Evolutionary conservation across 2,888 invertebrate species (phyloP).

Genomic region (Erpobdella octoculata): DNA sequence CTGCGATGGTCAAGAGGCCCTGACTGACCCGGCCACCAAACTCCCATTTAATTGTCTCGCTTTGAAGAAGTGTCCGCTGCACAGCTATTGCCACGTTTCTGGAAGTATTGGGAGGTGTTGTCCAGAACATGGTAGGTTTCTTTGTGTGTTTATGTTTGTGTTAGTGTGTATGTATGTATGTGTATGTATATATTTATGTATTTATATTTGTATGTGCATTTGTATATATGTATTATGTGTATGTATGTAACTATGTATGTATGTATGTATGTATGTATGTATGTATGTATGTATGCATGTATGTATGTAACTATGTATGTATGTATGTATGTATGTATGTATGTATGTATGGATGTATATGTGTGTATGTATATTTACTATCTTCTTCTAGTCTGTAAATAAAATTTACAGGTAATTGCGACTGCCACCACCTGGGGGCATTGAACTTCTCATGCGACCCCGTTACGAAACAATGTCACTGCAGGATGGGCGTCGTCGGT

Average conservation of each 20-base stretch:
- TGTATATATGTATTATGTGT: too few species aligned
- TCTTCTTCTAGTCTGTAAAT: background rate
- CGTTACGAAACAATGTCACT: conserved; percentile 38
- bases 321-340: too few species aligned
- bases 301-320: too few species aligned
- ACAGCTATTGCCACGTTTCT: conserved; percentile 26
- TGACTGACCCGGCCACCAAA: conserved; percentile 14
- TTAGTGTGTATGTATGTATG: too few species aligned
- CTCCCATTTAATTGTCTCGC: background rate
- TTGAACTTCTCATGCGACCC: conserved; percentile 10
- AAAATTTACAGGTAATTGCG: conserved; percentile 58
- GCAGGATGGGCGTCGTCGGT: conserved; percentile 68
- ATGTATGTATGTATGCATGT: too few species aligned
- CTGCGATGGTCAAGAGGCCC: conserved; percentile 14
- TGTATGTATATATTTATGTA: too few species aligned
- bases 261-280: too few species aligned
- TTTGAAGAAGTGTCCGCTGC: background rate
- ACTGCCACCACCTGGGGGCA: conserved; percentile 60
- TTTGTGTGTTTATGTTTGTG: too few species aligned
- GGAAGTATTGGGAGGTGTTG: conserved; percentile 19
- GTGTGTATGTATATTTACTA: too few species aligned
- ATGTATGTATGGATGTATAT: too few species aligned
- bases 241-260: too few species aligned
- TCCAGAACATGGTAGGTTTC: background rate
- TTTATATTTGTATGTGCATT: too few species aligned